A percentile compares a stretch with the other conserved stretches of the same genome.
phyloP scores from a whole-genome alignment of 2,888 invertebrate genomes.

The Drosophila nigritarsus region DNA sequence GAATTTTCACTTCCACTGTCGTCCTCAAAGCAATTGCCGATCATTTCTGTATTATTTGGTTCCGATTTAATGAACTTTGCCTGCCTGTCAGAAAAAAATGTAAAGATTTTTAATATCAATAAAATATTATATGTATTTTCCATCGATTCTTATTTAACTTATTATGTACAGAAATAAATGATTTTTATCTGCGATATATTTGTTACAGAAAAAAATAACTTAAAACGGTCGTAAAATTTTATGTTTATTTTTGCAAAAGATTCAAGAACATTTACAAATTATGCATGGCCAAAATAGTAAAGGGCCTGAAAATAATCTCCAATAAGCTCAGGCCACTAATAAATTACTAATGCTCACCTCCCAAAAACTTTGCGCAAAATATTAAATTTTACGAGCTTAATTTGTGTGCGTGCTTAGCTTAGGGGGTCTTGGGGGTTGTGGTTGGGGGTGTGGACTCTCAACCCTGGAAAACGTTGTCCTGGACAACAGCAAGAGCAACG shows the following conservation, averaged over 20 bases:
- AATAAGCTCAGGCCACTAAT: slow-evolving; percentile 54
- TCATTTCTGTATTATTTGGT: neutral
- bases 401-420: slow-evolving; percentile 77
- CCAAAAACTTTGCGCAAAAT: slow-evolving; percentile 60
- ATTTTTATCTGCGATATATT: neutral
- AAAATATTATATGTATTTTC: neutral
- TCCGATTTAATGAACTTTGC: neutral
- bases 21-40: neutral
- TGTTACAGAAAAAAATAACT: slow-evolving; percentile 21
- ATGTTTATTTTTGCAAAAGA: slow-evolving; percentile 34
- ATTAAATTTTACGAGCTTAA: slow-evolving; percentile 81
- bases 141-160: neutral
- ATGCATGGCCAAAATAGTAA: slow-evolving; percentile 40
- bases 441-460: neutral
- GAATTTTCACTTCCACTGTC: slow-evolving; percentile 38
- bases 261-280: slow-evolving; percentile 49
- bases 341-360: slow-evolving; percentile 69
- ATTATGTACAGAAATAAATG: slow-evolving; percentile 2
- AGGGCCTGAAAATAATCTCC: slow-evolving; percentile 20
- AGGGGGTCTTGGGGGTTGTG: slow-evolving; percentile 3
- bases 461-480: slow-evolving; percentile 32
- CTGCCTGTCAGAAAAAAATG: no score
- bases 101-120: no score
- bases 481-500: slow-evolving; percentile 50
- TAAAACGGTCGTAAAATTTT: slow-evolving; percentile 64